Evolutionary conservation across 2,113 vertebrate species (phyloP).

Genomic region (Myrmecobius fasciatus): DNA sequence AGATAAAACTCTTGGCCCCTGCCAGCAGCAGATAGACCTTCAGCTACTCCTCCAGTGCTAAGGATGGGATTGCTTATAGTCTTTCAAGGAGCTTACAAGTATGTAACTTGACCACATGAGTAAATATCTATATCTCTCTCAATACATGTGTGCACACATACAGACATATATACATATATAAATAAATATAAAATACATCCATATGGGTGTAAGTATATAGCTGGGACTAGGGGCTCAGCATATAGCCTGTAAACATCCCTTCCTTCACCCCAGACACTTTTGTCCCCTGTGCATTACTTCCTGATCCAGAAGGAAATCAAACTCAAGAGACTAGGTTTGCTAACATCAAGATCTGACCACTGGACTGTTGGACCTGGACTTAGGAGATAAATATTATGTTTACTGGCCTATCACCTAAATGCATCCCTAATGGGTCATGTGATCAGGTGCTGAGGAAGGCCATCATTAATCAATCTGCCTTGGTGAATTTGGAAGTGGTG

Average conservation of each 20-base stretch:
- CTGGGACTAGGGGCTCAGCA: neutral
- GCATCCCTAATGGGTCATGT: neutral
- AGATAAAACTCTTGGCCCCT: conserved; percentile 65
- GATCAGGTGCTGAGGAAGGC: neutral
- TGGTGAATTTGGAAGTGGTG: neutral
- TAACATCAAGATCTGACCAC: neutral
- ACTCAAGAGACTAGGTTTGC: neutral
- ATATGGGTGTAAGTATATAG: neutral
- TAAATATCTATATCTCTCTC: neutral
- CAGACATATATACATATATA: too few relatives aligned
- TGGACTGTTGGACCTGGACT: neutral
- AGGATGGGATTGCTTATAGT: neutral
- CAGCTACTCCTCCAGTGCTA: neutral
- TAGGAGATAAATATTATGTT: neutral
- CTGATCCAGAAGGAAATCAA: neutral
- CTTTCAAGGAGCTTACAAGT: neutral
- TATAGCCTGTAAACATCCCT: neutral
- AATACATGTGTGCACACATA: neutral
- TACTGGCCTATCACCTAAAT: neutral
- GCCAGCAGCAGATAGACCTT: neutral
- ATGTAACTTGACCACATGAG: neutral
- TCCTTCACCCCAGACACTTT: neutral
- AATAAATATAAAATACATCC: neutral
- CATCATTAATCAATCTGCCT: neutral
- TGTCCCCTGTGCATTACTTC: neutral